phyloP scores from a whole-genome alignment of 1,140 invertebrate species.

The Panagrolaimus sp. region DNA sequence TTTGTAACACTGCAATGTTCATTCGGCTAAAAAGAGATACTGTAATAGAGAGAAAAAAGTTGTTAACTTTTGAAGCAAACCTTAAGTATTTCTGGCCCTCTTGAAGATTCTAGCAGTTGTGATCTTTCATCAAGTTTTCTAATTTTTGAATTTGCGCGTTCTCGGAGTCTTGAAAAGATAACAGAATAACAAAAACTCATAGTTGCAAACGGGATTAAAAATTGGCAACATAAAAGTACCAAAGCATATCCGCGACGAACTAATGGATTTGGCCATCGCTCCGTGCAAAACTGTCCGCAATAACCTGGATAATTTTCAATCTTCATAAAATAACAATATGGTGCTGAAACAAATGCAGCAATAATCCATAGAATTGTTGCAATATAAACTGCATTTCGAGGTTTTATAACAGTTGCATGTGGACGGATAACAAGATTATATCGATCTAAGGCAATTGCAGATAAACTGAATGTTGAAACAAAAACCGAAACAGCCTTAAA shows the following conservation, averaged over 20 bases:
- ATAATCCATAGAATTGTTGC: conserved; percentile 53
- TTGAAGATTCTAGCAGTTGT: neutral
- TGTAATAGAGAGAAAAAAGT: too few relatives aligned
- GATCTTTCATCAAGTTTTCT: conserved; percentile 18
- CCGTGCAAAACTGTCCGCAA: conserved; percentile 44
- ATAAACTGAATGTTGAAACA: conserved; percentile 54
- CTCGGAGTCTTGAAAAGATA: conserved; percentile 49
- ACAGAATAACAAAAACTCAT: conserved; percentile 53
- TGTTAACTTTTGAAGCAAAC: too few relatives aligned
- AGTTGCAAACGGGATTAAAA: conserved; percentile 56
- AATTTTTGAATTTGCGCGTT: conserved; percentile 52
- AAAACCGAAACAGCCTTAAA: conserved; percentile 51
- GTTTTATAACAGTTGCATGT: conserved; percentile 40
- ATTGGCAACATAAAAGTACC: conserved; percentile 46
- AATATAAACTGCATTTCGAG: conserved; percentile 36
- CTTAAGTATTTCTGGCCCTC: neutral
- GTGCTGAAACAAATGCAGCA: conserved; percentile 57
- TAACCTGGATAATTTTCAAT: conserved; percentile 48
- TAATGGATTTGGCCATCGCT: conserved; percentile 47
- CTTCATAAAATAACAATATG: conserved; percentile 58
- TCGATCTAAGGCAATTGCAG: conserved; percentile 56
- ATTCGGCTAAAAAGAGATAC: neutral
- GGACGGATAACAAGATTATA: conserved; percentile 56
- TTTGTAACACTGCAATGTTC: neutral
- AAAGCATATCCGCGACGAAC: conserved; percentile 49